These are phyloP conservation scores for Hymenopus coronatus DNA, from an alignment of 2,888 invertebrate genomes.

Conservation along the genomic window DNA sequence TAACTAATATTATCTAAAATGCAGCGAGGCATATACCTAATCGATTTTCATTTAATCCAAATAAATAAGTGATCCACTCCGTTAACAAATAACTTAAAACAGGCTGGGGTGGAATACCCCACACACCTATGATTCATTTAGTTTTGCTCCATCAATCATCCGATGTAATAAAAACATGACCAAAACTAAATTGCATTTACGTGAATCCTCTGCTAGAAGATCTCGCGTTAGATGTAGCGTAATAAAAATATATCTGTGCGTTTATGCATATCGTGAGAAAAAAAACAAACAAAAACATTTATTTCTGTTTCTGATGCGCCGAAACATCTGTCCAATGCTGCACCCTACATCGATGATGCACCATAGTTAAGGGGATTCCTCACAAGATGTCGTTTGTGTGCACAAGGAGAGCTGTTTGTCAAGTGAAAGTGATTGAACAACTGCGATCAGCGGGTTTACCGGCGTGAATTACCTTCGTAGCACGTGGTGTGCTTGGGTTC, in stretches of 20 bases:
- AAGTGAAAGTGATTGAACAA: background rate
- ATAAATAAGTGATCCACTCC: too few species aligned
- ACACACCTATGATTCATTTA: too few species aligned
- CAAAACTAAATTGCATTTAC: background rate
- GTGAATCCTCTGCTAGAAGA: background rate
- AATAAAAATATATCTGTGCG: background rate
- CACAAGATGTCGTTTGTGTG: background rate
- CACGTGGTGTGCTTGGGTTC: background rate
- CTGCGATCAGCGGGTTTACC: background rate
- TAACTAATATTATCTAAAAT: too few species aligned
- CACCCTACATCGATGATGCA: background rate
- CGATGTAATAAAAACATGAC: too few species aligned
- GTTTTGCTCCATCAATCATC: too few species aligned
- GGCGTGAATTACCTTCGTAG: background rate
- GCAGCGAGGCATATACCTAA: too few species aligned
- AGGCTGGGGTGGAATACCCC: too few species aligned
- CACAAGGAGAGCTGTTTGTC: background rate
- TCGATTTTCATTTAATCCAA: too few species aligned
- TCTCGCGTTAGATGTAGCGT: background rate
- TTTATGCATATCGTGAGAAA: background rate
- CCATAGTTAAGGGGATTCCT: background rate
- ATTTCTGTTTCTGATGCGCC: background rate
- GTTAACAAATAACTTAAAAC: too few species aligned
- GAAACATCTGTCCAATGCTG: background rate
- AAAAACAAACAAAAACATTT: background rate